Percentiles rank a stretch among this genome's conserved stretches.
Evolutionary conservation across 2,113 vertebrate species (phyloP).

Genomic region (Cryptotis parvus): DNA sequence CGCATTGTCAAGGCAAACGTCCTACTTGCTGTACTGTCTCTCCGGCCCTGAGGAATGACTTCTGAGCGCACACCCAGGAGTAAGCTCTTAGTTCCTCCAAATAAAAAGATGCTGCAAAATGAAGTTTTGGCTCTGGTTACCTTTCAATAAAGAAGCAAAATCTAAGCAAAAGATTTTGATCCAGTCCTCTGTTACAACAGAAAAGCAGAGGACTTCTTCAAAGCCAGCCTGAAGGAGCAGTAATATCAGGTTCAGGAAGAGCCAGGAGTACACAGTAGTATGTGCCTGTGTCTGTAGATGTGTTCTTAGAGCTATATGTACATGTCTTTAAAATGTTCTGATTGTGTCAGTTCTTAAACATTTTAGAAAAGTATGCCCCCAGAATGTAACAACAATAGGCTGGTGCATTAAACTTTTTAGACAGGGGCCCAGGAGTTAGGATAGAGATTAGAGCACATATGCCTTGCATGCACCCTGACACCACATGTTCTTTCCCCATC

Average conservation of each 20-base stretch:
- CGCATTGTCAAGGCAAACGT: too few species aligned
- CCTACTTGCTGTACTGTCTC: too few species aligned
- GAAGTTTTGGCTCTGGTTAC: neutral
- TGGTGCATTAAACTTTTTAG: neutral
- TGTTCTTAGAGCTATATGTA: neutral
- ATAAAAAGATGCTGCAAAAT: neutral
- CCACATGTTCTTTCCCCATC: too few species aligned
- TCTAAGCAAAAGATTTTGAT: neutral
- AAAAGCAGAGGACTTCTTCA: neutral
- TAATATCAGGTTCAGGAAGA: neutral
- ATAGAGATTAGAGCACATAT: too few species aligned
- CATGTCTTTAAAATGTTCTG: neutral
- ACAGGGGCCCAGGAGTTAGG: too few species aligned
- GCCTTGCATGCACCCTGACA: too few species aligned
- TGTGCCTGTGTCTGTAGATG: neutral
- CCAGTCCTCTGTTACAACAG: neutral
- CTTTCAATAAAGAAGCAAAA: slow-evolving; percentile 43
- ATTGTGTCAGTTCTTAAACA: neutral
- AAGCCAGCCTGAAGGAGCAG: neutral
- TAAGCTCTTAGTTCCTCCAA: too few species aligned
- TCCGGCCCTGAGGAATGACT: too few species aligned
- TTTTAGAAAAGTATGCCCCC: neutral
- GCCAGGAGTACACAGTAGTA: neutral
- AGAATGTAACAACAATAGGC: neutral
- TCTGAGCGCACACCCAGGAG: too few species aligned